Conservation (phyloP, 1,140 invertebrate genomes). For the Lepidurus packardi region DNA sequence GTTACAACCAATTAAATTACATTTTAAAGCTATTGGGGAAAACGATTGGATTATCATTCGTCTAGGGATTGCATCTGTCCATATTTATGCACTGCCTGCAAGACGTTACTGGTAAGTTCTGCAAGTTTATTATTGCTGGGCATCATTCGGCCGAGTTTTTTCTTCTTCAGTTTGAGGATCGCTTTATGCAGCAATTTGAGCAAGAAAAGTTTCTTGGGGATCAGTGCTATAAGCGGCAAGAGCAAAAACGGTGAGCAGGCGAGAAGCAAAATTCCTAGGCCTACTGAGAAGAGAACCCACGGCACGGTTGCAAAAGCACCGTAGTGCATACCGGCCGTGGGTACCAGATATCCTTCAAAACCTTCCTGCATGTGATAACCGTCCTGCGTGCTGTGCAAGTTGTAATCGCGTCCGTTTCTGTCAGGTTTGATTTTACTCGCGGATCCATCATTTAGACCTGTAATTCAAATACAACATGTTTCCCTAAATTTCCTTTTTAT, state of each 20-base stretch:
- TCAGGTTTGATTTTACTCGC: background rate
- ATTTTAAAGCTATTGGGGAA: background rate
- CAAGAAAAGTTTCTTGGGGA: background rate
- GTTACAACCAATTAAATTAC: background rate
- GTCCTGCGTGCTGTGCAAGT: background rate
- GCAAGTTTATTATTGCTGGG: background rate
- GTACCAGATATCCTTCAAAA: constrained; percentile 29
- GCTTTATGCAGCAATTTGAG: background rate
- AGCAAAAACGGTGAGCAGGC: background rate
- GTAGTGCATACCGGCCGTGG: constrained; percentile 11
- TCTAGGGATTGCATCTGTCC: background rate
- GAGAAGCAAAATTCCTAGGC: background rate
- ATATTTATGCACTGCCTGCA: background rate
- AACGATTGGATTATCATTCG: background rate
- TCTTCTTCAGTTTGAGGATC: background rate
- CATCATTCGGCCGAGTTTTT: background rate
- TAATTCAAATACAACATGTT: background rate
- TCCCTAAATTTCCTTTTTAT: background rate
- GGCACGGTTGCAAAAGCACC: background rate
- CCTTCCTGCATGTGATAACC: constrained; percentile 27
- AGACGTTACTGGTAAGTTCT: background rate
- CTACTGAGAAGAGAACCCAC: background rate
- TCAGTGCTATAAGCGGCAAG: background rate
- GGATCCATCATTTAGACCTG: background rate
- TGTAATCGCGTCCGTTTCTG: background rate